Evolutionary conservation across 2,797 vertebrate species (phyloP).

Genomic region (Paedocypris micromegethes): DNA sequence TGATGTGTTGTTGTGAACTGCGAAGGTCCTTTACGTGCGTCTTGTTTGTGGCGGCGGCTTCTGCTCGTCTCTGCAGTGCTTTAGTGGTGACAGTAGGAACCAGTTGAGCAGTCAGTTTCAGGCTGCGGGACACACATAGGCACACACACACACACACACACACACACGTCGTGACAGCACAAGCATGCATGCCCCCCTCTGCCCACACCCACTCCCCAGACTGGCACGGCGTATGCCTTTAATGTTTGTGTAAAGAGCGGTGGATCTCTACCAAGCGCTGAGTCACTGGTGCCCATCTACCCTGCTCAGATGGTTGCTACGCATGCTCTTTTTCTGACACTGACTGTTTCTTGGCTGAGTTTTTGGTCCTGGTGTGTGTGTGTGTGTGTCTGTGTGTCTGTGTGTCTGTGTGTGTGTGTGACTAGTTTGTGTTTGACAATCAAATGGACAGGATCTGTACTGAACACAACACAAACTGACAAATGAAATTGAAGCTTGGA

Average conservation of each 20-base stretch:
- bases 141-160: slow-evolving; percentile 10
- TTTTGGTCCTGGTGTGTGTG: not conserved
- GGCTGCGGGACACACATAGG: not conserved
- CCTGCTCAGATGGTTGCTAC: slow-evolving; percentile 5
- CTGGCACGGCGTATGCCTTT: slow-evolving; percentile 1
- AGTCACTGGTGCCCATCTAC: slow-evolving; percentile 1
- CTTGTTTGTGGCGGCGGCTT: slow-evolving; percentile 22
- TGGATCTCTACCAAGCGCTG: slow-evolving; percentile 10
- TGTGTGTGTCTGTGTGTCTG: not conserved
- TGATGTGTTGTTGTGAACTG: slow-evolving; percentile 9
- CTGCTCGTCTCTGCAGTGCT: slow-evolving; percentile 12
- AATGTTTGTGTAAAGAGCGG: not conserved
- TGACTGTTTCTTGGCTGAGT: not conserved
- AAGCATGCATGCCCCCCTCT: slow-evolving; percentile 31
- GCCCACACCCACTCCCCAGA: slow-evolving; percentile 27
- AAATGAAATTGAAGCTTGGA: too few species aligned
- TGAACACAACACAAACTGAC: too few species aligned
- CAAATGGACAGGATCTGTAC: too few species aligned
- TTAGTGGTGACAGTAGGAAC: slow-evolving; percentile 11
- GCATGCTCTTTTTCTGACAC: not conserved
- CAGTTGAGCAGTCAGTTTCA: slow-evolving; percentile 14
- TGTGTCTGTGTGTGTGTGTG: too few species aligned
- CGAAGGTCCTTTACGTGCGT: slow-evolving; percentile 1
- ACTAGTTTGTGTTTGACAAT: too few species aligned
- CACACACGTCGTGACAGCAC: slow-evolving; percentile 35